phyloP scores from a whole-genome alignment of 2,113 vertebrate genomes.

The Xenopus borealis region DNA sequence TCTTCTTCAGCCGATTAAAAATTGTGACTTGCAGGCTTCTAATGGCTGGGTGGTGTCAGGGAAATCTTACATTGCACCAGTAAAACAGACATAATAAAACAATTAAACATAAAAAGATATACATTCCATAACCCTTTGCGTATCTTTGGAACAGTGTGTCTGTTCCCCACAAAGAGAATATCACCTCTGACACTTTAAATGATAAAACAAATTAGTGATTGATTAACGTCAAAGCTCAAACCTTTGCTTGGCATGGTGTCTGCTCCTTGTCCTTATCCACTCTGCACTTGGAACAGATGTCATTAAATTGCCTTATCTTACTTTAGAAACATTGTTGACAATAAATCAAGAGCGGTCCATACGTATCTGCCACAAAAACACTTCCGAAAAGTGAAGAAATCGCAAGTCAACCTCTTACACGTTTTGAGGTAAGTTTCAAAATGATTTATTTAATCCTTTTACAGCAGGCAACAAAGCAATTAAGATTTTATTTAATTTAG shows the following conservation, averaged over 20 bases:
- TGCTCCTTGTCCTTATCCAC: neutral
- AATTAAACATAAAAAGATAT: slow-evolving; percentile 14
- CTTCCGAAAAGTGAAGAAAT: slow-evolving; percentile 5
- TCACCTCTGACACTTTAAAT: slow-evolving; percentile 1
- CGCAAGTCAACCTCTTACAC: slow-evolving; percentile 8
- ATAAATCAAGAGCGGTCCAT: slow-evolving; percentile 11
- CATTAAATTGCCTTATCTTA: slow-evolving; percentile 7
- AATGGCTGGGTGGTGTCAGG: neutral
- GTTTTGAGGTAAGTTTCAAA: slow-evolving; percentile 14
- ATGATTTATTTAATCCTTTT: neutral
- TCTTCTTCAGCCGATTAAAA: too few species aligned
- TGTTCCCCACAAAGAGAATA: neutral
- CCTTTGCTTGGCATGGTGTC: neutral
- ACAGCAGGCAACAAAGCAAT: neutral
- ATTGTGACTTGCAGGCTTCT: too few species aligned
- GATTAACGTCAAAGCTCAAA: neutral
- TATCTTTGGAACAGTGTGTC: neutral
- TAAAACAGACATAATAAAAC: slow-evolving; percentile 36
- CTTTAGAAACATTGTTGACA: slow-evolving; percentile 14
- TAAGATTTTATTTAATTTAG: too few species aligned
- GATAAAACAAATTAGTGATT: neutral
- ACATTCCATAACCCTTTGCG: neutral
- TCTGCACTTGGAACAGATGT: neutral
- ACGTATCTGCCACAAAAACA: neutral
- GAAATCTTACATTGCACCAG: neutral